phyloP scores from a whole-genome alignment of 2,888 invertebrate species.

The Deilephila porcellus region DNA sequence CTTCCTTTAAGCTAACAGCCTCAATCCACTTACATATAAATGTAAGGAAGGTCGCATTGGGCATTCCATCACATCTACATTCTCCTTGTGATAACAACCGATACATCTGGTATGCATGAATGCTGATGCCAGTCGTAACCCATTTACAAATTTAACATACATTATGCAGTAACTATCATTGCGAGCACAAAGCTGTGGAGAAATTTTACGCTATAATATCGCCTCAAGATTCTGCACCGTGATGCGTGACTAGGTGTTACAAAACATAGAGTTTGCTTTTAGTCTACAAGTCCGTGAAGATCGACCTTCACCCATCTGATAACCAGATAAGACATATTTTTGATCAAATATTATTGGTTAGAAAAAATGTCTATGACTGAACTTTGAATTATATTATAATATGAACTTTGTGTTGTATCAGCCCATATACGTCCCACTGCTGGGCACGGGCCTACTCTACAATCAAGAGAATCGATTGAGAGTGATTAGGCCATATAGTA shows the following conservation, averaged over 20 bases:
- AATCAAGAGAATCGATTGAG: too few relatives aligned
- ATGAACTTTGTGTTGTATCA: too few relatives aligned
- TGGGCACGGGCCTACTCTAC: too few relatives aligned
- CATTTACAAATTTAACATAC: slow-evolving; percentile 9
- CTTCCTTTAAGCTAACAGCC: not conserved
- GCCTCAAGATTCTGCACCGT: not conserved
- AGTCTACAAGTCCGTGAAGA: not conserved
- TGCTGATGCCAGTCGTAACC: slow-evolving; percentile 2
- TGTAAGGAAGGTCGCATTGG: not conserved
- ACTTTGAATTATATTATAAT: too few relatives aligned
- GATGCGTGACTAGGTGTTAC: not conserved
- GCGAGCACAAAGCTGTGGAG: not conserved
- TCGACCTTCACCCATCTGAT: too few relatives aligned
- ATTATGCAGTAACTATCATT: not conserved
- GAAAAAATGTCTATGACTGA: too few relatives aligned
- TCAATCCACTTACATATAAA: not conserved
- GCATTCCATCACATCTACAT: slow-evolving; percentile 1
- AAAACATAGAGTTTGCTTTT: not conserved
- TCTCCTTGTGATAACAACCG: not conserved
- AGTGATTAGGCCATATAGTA: too few relatives aligned
- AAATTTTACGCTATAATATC: too few relatives aligned
- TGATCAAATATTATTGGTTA: too few relatives aligned
- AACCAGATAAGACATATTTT: too few relatives aligned
- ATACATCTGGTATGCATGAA: slow-evolving; percentile 5
- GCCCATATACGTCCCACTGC: too few relatives aligned